Conservation (phyloP, 2,888 invertebrate genomes). For the Cryptus viduatorius region DNA sequence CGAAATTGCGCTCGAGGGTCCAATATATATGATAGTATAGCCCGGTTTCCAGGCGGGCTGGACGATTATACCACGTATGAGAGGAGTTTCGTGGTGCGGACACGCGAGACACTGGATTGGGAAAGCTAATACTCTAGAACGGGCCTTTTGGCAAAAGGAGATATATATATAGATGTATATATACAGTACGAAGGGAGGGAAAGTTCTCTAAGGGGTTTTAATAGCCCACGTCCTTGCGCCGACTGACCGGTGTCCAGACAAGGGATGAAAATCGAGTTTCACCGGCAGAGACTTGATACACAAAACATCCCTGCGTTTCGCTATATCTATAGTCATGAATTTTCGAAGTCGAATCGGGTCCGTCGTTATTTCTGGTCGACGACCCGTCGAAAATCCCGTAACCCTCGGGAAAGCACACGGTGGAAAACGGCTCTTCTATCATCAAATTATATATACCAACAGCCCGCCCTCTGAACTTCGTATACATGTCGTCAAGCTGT, state of each 20-base stretch:
- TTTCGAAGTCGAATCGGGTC: constrained; percentile 56
- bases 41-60: constrained; percentile 30
- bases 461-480: background rate
- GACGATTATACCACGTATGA: constrained; percentile 65
- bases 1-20: constrained; percentile 64
- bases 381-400: constrained; percentile 57
- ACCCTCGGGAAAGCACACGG: background rate
- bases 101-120: constrained; percentile 27
- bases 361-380: constrained; percentile 62
- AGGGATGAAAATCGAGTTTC: constrained; percentile 60
- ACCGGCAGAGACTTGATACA: constrained; percentile 10
- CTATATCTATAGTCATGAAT: constrained; percentile 17
- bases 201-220: constrained; percentile 55
- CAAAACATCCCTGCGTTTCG: background rate
- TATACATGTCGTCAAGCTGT: background rate
- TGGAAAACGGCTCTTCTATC: constrained; percentile 10
- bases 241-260: constrained; percentile 56
- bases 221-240: constrained; percentile 53
- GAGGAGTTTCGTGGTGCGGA: constrained; percentile 41
- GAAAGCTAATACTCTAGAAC: constrained; percentile 42
- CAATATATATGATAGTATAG: constrained; percentile 40
- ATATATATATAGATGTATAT: constrained; percentile 25
- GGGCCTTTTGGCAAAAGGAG: background rate
- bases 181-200: constrained; percentile 21
- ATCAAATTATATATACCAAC: constrained; percentile 17